Conservation (phyloP, 1,140 invertebrate species). For the Paralvinella palmiformis region DNA sequence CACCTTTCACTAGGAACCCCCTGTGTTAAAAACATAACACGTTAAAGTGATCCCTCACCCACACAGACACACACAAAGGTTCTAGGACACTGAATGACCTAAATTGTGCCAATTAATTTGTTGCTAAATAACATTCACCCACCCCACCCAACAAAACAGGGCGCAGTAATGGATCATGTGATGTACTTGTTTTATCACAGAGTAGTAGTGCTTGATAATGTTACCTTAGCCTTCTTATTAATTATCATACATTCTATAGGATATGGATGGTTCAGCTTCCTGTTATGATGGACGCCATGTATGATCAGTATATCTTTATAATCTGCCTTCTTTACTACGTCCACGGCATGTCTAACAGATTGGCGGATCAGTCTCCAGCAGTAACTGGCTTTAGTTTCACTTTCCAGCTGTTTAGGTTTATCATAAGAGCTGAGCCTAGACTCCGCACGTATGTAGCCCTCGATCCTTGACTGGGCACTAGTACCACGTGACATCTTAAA, state of each 20-base stretch:
- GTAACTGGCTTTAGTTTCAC: background rate
- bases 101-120: no score
- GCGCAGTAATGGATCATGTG: background rate
- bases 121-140: no score
- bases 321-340: background rate
- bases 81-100: no score
- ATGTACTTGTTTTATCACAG: background rate
- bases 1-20: no score
- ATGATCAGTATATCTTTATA: background rate
- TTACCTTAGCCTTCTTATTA: background rate
- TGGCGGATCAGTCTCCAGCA: background rate
- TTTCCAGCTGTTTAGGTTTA: background rate
- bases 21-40: no score
- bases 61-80: background rate
- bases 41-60: background rate
- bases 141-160: background rate
- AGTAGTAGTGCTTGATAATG: background rate
- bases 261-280: background rate
- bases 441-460: background rate
- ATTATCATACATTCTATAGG: background rate
- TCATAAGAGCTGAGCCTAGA: background rate
- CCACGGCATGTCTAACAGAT: background rate
- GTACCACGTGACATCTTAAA: background rate
- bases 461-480: background rate
- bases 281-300: background rate